Conservation (phyloP, 2,888 invertebrate species). For the Ennomos quercinarius region DNA sequence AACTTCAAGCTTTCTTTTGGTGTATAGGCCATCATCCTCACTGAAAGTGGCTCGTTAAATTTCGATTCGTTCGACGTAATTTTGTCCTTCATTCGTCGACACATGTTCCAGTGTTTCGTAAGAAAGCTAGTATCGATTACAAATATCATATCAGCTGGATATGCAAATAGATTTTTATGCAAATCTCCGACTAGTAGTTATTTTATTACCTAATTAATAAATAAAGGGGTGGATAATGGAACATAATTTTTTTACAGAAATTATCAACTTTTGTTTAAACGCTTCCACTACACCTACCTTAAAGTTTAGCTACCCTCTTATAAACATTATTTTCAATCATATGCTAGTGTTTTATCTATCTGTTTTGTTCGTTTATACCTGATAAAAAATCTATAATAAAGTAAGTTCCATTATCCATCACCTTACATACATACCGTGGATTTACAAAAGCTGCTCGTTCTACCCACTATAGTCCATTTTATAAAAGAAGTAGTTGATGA, state of each 20-base stretch:
- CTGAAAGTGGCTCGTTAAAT: conserved; percentile 27
- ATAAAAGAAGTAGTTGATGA: too few species aligned
- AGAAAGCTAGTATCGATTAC: conserved; percentile 66
- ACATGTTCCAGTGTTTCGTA: conserved; percentile 53
- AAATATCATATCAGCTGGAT: conserved; percentile 63
- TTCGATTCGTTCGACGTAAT: conserved; percentile 32
- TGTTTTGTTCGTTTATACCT: neutral
- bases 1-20: conserved; percentile 52
- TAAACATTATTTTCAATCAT: too few species aligned
- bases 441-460: conserved; percentile 75
- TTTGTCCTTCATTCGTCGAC: neutral
- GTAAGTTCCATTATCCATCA: neutral
- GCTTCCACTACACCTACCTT: too few species aligned
- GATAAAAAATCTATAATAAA: conserved; percentile 6
- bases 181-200: conserved; percentile 75
- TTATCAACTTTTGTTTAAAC: too few species aligned
- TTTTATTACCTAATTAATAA: conserved; percentile 49
- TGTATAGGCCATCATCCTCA: conserved; percentile 47
- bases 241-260: conserved; percentile 10
- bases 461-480: conserved; percentile 31
- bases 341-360: neutral
- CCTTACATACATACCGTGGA: conserved; percentile 53
- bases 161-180: conserved; percentile 61
- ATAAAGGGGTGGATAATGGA: conserved; percentile 33
- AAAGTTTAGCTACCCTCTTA: too few species aligned